Conservation (phyloP, 2,113 vertebrate genomes). For the Scopus umbretta region DNA sequence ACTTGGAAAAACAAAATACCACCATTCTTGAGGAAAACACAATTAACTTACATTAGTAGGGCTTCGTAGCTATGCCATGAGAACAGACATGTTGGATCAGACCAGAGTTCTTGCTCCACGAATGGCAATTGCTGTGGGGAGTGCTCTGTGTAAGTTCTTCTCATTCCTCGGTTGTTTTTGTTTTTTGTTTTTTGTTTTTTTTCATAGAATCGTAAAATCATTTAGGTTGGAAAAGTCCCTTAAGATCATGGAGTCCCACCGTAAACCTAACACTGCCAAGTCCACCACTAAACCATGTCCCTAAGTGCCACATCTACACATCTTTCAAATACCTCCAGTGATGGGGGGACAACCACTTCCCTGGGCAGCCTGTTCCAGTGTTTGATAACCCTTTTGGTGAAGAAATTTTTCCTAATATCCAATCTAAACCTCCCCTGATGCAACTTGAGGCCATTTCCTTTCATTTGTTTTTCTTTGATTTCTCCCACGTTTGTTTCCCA, state of each 20-base stretch:
- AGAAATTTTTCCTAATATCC: neutral
- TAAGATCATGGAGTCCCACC: neutral
- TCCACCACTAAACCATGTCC: neutral
- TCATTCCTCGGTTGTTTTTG: no score
- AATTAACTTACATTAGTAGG: neutral
- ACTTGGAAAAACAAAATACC: neutral
- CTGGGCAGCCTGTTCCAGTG: neutral
- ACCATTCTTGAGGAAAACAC: neutral
- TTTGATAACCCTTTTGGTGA: neutral
- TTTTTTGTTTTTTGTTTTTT: no score
- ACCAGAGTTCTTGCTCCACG: neutral
- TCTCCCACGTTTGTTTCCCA: neutral
- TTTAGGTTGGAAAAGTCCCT: neutral
- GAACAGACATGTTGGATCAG: neutral
- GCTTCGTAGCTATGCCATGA: neutral
- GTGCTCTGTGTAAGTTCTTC: neutral
- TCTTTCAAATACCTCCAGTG: neutral
- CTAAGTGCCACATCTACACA: neutral
- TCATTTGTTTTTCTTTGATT: neutral
- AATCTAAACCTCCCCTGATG: neutral
- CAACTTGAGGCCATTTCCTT: neutral
- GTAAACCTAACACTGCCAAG: neutral
- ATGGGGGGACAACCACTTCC: neutral
- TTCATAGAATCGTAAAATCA: neutral
- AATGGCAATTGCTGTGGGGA: neutral